Conservation (phyloP, 2,797 vertebrate species). For the Ptychadena robeensis region DNA sequence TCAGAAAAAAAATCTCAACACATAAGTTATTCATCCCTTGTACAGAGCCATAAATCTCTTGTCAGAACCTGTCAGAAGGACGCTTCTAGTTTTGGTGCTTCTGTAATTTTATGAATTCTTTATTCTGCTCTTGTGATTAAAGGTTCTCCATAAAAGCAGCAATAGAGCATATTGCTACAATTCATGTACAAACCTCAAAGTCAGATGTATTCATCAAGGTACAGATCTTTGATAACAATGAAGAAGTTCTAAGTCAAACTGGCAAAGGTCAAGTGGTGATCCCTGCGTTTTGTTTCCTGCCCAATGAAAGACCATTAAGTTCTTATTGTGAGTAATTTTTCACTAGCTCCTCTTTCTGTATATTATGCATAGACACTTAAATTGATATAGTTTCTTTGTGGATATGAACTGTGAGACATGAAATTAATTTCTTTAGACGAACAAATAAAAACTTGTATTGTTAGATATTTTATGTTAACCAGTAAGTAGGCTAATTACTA, state of each 20-base stretch:
- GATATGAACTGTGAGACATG: neutral
- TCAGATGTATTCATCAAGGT: conserved; percentile 81
- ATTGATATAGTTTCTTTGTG: neutral
- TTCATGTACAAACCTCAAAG: conserved; percentile 85
- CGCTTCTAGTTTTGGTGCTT: neutral
- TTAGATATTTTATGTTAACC: too few relatives aligned
- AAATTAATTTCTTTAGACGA: neutral
- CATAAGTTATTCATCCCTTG: neutral
- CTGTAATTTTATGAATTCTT: conserved; percentile 6
- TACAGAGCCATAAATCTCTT: conserved; percentile 20
- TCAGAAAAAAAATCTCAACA: neutral
- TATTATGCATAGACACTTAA: neutral
- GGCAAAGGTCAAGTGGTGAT: conserved; percentile 85
- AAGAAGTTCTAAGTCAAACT: conserved; percentile 69
- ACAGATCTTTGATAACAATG: conserved; percentile 83
- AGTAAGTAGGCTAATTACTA: too few relatives aligned
- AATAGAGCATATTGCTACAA: conserved; percentile 74
- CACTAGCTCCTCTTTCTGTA: neutral
- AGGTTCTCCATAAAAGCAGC: conserved; percentile 79
- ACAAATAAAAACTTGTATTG: too few relatives aligned
- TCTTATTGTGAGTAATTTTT: conserved; percentile 69
- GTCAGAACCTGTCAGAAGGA: neutral
- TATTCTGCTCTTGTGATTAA: conserved; percentile 45
- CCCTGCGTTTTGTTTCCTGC: conserved; percentile 81
- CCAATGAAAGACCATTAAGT: conserved; percentile 65